Evolutionary conservation across 2,888 invertebrate species (phyloP).

Genomic region (Ornithoptera alexandrae): DNA sequence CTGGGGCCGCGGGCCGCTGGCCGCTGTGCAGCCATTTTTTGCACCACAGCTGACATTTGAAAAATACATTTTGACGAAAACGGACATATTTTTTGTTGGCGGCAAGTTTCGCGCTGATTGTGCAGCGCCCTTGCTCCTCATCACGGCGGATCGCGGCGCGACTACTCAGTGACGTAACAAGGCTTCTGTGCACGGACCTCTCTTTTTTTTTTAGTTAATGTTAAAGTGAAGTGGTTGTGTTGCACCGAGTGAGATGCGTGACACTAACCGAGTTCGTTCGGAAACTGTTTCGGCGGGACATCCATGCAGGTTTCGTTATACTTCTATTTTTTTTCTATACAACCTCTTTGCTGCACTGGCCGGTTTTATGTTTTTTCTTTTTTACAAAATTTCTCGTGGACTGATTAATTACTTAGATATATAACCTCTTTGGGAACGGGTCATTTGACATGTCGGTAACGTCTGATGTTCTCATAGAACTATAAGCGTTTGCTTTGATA

Average conservation of each 20-base stretch:
- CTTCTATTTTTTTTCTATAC: slow-evolving; percentile 34
- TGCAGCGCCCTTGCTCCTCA: slow-evolving; percentile 20
- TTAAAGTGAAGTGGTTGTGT: slow-evolving; percentile 43
- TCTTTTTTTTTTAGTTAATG: slow-evolving; percentile 23
- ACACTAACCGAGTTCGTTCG: slow-evolving; percentile 39
- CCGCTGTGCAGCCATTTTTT: slow-evolving; percentile 69
- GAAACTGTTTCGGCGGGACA: slow-evolving; percentile 45
- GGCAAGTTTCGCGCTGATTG: slow-evolving; percentile 23
- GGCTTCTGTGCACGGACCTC: slow-evolving; percentile 25
- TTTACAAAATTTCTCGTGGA: not conserved
- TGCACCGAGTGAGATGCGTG: slow-evolving; percentile 53
- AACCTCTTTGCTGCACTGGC: not conserved
- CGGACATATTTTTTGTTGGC: slow-evolving; percentile 65
- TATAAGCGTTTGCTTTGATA: too few relatives aligned
- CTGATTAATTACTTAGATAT: too few relatives aligned
- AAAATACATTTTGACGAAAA: slow-evolving; percentile 78
- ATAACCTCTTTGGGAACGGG: too few relatives aligned
- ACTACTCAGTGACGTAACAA: slow-evolving; percentile 36
- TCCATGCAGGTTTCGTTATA: slow-evolving; percentile 63
- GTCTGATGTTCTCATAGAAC: too few relatives aligned
- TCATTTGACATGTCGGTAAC: too few relatives aligned
- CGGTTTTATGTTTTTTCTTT: not conserved
- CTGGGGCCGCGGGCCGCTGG: slow-evolving; percentile 59
- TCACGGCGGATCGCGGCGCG: slow-evolving; percentile 28
- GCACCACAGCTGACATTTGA: slow-evolving; percentile 70